These are phyloP conservation scores for Pagrus major DNA, from an alignment of 2,113 vertebrate species.

Conservation along the genomic window DNA sequence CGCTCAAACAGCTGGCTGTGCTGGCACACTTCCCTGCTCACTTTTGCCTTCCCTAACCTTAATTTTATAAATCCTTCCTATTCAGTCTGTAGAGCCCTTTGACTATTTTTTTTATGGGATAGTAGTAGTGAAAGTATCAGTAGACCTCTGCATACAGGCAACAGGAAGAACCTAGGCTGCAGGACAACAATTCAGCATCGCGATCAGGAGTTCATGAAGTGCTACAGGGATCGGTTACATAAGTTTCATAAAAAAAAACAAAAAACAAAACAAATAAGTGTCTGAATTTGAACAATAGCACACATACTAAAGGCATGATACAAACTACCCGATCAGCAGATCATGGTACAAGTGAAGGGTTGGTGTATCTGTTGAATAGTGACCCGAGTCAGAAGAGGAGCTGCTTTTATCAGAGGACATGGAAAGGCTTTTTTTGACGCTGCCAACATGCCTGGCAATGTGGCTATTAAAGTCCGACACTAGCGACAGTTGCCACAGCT, in stretches of 20 bases:
- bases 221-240: background rate
- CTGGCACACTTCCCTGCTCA: conserved; percentile 37
- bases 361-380: background rate
- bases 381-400: conserved; percentile 39
- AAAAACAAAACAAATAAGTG: background rate
- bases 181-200: background rate
- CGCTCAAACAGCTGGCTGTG: conserved; percentile 43
- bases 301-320: background rate
- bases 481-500: conserved; percentile 62
- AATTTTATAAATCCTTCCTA: conserved; percentile 25
- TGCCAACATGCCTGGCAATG: conserved; percentile 51
- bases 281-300: background rate
- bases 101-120: background rate
- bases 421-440: conserved; percentile 55
- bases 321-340: background rate
- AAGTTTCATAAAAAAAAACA: background rate
- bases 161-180: background rate
- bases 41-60: background rate
- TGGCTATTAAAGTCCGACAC: conserved; percentile 53
- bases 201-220: background rate
- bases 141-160: background rate
- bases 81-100: conserved; percentile 9
- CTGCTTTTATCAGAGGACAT: conserved; percentile 36
- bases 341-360: background rate
- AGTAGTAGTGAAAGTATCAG: background rate